These are phyloP conservation scores for Eclectus roratus DNA, from an alignment of 2,113 vertebrate species.

Conservation along the genomic window DNA sequence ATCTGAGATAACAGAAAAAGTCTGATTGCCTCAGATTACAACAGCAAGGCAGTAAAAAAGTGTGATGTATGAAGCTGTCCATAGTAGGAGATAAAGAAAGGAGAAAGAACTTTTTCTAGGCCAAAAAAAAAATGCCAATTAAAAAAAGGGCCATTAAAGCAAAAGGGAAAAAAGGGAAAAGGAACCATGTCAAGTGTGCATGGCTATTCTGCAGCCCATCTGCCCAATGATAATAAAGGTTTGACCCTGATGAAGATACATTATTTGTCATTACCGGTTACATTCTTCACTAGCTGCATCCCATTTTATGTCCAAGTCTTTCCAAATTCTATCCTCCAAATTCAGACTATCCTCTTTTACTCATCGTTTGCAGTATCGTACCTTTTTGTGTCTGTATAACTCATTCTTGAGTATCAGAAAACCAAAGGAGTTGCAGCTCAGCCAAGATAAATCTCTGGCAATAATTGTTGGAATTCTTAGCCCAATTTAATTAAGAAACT, in stretches of 20 bases:
- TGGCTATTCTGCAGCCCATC: not conserved
- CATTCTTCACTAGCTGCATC: not conserved
- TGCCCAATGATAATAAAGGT: not conserved
- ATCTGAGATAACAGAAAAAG: not conserved
- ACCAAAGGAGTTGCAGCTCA: not conserved
- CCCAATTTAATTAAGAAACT: not conserved
- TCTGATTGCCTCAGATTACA: not conserved
- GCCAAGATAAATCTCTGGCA: not conserved
- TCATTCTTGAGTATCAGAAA: not conserved
- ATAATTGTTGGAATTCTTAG: not conserved
- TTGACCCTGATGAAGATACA: not conserved
- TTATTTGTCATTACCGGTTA: not conserved
- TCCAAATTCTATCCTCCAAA: not conserved
- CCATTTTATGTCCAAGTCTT: not conserved
- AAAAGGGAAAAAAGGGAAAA: not conserved
- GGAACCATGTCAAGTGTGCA: not conserved
- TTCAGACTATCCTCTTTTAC: not conserved
- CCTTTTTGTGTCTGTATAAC: not conserved
- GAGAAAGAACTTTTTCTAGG: not conserved
- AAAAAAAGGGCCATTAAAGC: not conserved
- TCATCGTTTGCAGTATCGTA: not conserved
- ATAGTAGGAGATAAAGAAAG: accelerated
- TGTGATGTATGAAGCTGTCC: not conserved
- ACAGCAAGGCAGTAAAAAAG: not conserved
- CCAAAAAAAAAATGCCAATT: not conserved